phyloP scores from a whole-genome alignment of 2,113 vertebrate species.

The Labeo rohita region DNA sequence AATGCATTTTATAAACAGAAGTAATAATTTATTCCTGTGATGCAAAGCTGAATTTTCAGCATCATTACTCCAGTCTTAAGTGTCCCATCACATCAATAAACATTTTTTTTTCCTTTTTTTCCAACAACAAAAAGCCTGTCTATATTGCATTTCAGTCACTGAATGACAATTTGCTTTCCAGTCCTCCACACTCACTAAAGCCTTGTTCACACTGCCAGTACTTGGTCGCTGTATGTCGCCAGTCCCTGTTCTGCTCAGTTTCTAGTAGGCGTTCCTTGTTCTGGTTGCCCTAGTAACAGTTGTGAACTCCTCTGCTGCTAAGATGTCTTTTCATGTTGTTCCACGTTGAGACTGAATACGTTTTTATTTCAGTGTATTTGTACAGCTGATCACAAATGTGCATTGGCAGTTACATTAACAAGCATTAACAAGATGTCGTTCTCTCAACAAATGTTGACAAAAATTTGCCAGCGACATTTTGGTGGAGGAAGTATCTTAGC shows the following conservation, averaged over 20 bases:
- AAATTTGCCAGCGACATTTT: not conserved
- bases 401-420: too few species aligned
- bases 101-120: too few species aligned
- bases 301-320: not conserved
- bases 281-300: conserved; percentile 25
- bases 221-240: not conserved
- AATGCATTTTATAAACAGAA: too few species aligned
- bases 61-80: too few species aligned
- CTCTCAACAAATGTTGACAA: not conserved
- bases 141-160: not conserved
- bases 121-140: too few species aligned
- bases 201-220: not conserved
- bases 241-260: not conserved
- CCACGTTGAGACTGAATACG: not conserved
- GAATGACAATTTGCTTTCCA: not conserved
- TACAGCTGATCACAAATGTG: not conserved
- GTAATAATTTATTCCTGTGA: too few species aligned
- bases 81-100: too few species aligned
- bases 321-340: not conserved
- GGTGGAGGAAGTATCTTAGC: not conserved
- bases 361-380: not conserved
- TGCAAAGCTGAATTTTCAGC: too few species aligned
- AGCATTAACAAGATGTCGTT: not conserved
- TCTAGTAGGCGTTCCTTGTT: not conserved
- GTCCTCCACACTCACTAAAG: not conserved